These are phyloP conservation scores for Daphoenositta chrysoptera DNA, from an alignment of 2,113 vertebrate species.

Conservation along the genomic window DNA sequence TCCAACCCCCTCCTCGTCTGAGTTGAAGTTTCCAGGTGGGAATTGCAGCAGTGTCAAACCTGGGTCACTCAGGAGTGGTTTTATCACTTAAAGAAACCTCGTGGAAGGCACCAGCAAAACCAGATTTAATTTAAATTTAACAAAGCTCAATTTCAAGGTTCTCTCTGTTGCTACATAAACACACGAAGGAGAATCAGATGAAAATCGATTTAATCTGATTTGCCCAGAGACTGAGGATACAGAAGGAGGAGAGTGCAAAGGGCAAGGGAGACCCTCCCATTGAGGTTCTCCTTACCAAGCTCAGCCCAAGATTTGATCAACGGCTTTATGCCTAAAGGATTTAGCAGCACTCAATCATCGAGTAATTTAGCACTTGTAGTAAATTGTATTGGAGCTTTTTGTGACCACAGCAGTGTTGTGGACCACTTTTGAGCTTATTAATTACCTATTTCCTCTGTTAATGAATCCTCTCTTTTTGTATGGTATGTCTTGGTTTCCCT, in stretches of 20 bases:
- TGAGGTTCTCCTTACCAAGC: background rate
- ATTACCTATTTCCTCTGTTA: no score
- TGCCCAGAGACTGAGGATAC: accelerated
- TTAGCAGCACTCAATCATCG: background rate
- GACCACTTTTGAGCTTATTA: no score
- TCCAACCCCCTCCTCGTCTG: accelerated
- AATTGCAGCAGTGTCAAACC: accelerated
- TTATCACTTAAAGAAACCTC: background rate
- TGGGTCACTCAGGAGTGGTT: background rate
- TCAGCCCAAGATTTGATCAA: background rate
- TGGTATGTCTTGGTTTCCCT: no score
- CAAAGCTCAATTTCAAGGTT: background rate
- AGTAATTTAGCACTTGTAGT: background rate
- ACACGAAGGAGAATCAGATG: background rate
- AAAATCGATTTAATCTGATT: background rate
- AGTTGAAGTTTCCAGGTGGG: background rate
- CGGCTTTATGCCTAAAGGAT: background rate
- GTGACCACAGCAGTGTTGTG: background rate
- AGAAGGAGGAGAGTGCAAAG: background rate
- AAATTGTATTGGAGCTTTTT: accelerated
- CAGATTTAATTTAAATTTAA: background rate
- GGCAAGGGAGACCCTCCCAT: background rate
- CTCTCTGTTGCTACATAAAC: accelerated
- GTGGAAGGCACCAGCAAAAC: accelerated
- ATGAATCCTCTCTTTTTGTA: no score